These are phyloP conservation scores for Trachelus troglodyta DNA, from an alignment of 2,888 invertebrate genomes.

Conservation along the genomic window DNA sequence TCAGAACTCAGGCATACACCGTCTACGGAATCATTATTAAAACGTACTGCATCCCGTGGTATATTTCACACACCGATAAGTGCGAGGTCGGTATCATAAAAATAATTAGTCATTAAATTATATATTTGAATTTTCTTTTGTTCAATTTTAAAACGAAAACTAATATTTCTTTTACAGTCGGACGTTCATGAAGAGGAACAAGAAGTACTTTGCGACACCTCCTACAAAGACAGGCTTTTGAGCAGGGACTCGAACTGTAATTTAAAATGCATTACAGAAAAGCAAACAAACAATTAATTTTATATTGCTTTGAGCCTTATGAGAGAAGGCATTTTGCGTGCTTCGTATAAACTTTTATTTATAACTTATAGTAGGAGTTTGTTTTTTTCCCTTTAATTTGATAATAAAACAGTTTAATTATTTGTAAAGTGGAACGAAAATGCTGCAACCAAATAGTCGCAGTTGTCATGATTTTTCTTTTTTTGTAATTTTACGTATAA, in stretches of 20 bases:
- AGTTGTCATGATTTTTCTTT: slow-evolving; percentile 11
- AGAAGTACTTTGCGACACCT: slow-evolving; percentile 62
- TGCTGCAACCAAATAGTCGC: slow-evolving; percentile 10
- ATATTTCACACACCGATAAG: slow-evolving; percentile 60
- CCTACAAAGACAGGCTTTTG: slow-evolving; percentile 49
- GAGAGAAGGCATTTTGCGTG: not conserved
- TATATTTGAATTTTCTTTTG: not conserved
- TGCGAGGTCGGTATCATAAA: slow-evolving; percentile 46
- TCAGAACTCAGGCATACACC: slow-evolving; percentile 60
- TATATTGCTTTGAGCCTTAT: not conserved
- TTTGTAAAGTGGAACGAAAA: not conserved
- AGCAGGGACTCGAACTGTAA: not conserved
- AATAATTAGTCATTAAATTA: not conserved
- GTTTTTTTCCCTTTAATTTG: slow-evolving; percentile 8
- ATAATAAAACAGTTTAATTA: not conserved
- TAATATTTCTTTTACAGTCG: slow-evolving; percentile 41
- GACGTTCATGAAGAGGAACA: slow-evolving; percentile 58
- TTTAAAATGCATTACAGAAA: not conserved
- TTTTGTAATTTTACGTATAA: slow-evolving; percentile 23
- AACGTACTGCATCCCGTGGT: slow-evolving; percentile 57
- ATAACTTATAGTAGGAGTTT: slow-evolving; percentile 27
- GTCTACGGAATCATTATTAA: slow-evolving; percentile 62
- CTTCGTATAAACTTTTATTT: slow-evolving; percentile 1
- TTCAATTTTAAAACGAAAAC: not conserved
- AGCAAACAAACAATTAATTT: not conserved